Evolutionary conservation across 2,888 invertebrate species (phyloP).

Genomic region (Hofmannophila pseudospretella): DNA sequence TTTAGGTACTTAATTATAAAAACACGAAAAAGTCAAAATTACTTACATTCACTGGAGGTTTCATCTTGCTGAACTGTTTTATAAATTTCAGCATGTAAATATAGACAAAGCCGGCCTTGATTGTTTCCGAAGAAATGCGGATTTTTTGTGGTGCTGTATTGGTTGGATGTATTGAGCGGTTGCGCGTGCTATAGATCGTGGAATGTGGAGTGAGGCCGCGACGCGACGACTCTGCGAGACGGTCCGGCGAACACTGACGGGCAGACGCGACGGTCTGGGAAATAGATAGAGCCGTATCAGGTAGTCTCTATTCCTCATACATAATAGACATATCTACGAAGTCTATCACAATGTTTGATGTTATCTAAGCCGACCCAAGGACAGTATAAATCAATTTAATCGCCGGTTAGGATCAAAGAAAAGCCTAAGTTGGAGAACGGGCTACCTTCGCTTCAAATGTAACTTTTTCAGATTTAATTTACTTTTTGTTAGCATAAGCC

Average conservation of each 20-base stretch:
- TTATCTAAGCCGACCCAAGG: too few species aligned
- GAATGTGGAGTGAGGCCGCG: slow-evolving; percentile 41
- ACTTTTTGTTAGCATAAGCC: too few species aligned
- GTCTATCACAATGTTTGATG: too few species aligned
- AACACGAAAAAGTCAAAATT: too few species aligned
- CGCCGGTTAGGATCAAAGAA: too few species aligned
- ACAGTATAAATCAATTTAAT: too few species aligned
- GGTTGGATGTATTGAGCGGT: slow-evolving; percentile 8
- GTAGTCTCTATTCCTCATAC: not conserved
- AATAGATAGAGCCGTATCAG: not conserved
- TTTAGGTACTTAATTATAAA: too few species aligned
- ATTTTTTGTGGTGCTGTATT: not conserved
- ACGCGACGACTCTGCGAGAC: slow-evolving; percentile 39
- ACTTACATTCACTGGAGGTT: slow-evolving; percentile 68
- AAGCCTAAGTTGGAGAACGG: too few species aligned
- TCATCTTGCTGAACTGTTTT: slow-evolving; percentile 60
- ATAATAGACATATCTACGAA: too few species aligned
- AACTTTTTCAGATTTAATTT: too few species aligned
- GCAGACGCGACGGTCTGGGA: not conserved
- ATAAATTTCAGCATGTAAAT: slow-evolving; percentile 58
- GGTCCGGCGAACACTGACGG: slow-evolving; percentile 56
- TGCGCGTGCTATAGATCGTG: slow-evolving; percentile 36
- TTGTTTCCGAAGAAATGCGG: not conserved
- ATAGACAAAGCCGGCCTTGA: slow-evolving; percentile 14
- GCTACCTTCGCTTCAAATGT: too few species aligned